Evolutionary conservation across 1,140 invertebrate genomes (phyloP).

Genomic region (Brachionus angularis): DNA sequence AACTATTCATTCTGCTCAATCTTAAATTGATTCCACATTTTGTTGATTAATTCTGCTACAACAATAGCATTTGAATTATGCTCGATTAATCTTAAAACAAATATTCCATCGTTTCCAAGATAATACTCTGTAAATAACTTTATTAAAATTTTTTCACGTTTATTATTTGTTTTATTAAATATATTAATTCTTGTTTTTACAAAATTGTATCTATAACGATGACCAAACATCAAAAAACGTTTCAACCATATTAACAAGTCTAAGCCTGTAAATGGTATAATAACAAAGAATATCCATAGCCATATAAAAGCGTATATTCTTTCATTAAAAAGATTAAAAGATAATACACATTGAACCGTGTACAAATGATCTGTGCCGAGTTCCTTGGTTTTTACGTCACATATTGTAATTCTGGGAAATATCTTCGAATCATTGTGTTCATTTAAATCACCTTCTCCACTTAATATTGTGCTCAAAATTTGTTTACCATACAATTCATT

Average conservation of each 20-base stretch:
- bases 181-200: neutral
- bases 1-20: slow-evolving; percentile 7
- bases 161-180: neutral
- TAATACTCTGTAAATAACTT: slow-evolving; percentile 37
- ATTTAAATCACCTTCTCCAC: slow-evolving; percentile 15
- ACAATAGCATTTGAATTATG: slow-evolving; percentile 43
- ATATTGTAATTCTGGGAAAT: slow-evolving; percentile 40
- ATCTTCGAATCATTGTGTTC: slow-evolving; percentile 1
- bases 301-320: slow-evolving; percentile 40
- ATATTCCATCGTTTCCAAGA: slow-evolving; percentile 38
- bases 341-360: slow-evolving; percentile 43
- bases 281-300: slow-evolving; percentile 36
- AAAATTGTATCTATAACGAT: slow-evolving; percentile 38
- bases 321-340: slow-evolving; percentile 42
- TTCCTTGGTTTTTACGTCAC: slow-evolving; percentile 36
- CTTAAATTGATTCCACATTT: slow-evolving; percentile 40
- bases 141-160: slow-evolving; percentile 30
- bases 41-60: slow-evolving; percentile 11
- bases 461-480: slow-evolving; percentile 7
- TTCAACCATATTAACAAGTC: slow-evolving; percentile 18
- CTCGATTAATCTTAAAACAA: slow-evolving; percentile 37
- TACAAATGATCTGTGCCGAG: slow-evolving; percentile 37
- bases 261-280: slow-evolving; percentile 9
- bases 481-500: slow-evolving; percentile 7
- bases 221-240: neutral